phyloP scores from a whole-genome alignment of 2,113 vertebrate genomes.

The Anthoscopus minutus region DNA sequence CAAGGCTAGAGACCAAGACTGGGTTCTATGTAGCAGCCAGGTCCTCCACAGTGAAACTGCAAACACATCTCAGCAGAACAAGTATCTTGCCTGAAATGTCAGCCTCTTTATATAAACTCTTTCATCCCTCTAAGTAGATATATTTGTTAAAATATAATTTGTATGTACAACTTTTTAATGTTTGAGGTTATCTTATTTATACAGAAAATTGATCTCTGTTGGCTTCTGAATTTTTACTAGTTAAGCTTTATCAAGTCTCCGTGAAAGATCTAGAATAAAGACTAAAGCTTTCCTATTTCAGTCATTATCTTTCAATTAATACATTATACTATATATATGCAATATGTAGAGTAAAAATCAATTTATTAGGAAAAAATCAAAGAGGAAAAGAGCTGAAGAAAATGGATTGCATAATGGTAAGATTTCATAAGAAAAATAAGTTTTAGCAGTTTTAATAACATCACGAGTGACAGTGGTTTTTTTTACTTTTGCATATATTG shows the following conservation, averaged over 20 bases:
- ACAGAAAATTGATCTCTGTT: not conserved
- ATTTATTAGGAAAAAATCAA: not conserved
- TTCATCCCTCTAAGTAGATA: not conserved
- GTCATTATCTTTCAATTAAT: not conserved
- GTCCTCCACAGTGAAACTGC: not conserved
- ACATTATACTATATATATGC: not conserved
- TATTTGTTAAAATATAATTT: not conserved
- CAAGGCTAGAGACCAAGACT: not conserved
- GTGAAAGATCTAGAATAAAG: not conserved
- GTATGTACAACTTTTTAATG: not conserved
- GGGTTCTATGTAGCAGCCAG: not conserved
- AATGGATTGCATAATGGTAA: not conserved
- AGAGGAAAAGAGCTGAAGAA: not conserved
- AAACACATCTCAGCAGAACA: not conserved
- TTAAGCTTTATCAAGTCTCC: not conserved
- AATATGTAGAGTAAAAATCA: not conserved
- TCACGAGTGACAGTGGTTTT: rapidly evolving
- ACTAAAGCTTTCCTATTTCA: not conserved
- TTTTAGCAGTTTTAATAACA: not conserved
- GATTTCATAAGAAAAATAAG: not conserved
- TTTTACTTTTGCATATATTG: not conserved
- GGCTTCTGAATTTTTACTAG: not conserved
- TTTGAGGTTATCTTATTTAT: not conserved
- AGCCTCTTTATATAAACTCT: not conserved
- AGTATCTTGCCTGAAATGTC: not conserved